These are phyloP conservation scores for Palythoa grandiflora DNA, from an alignment of 92 coral and sea anemone genomes.

Conservation along the genomic window DNA sequence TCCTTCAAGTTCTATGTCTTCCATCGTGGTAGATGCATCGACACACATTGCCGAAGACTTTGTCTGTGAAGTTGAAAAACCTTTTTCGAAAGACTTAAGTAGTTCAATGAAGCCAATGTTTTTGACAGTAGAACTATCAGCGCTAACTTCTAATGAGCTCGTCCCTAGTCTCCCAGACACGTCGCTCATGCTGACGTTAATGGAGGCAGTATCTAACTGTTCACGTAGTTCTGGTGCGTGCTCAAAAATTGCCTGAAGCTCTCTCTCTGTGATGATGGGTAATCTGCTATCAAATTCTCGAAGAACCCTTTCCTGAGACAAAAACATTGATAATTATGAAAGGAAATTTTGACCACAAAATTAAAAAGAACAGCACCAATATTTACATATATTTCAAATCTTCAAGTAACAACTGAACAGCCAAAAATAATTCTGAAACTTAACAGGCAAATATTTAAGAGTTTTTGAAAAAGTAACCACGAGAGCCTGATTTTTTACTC, in stretches of 20 bases:
- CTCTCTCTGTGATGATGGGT: constrained; percentile 82
- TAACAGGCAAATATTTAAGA: no score
- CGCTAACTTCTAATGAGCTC: constrained; percentile 46
- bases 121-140: constrained; percentile 12
- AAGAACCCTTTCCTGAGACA: constrained; percentile 71
- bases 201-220: constrained; percentile 61
- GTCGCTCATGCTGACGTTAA: constrained; percentile 79
- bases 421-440: no score
- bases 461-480: no score
- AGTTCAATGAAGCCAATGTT: constrained; percentile 26
- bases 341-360: background rate
- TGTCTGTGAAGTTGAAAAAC: constrained; percentile 33
- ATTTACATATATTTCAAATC: no score
- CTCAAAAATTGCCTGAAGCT: constrained; percentile 73
- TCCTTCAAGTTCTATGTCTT: constrained; percentile 48
- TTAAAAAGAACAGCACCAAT: background rate
- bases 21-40: constrained; percentile 75
- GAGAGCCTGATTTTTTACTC: no score
- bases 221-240: constrained; percentile 76
- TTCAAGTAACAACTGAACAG: background rate
- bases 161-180: constrained; percentile 53
- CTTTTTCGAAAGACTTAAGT: constrained; percentile 46
- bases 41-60: constrained; percentile 72
- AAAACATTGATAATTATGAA: background rate
- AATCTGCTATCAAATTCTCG: constrained; percentile 78